These are phyloP conservation scores for Malurus cyaneus DNA, from an alignment of 2,113 vertebrate species.

Conservation along the genomic window DNA sequence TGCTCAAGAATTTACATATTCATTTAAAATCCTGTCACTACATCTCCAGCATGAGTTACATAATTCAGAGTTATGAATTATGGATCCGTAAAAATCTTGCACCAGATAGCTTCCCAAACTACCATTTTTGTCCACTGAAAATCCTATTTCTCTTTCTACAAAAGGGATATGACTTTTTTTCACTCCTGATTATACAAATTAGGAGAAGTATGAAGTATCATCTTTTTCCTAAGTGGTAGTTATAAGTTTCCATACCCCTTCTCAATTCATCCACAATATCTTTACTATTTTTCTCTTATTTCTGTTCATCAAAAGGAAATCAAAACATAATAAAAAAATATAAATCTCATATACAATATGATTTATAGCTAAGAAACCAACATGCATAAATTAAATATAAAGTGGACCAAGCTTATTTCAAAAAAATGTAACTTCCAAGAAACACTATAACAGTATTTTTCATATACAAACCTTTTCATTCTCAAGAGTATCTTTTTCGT, in stretches of 20 bases:
- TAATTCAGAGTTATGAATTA: background rate
- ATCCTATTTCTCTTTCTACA: background rate
- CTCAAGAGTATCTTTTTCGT: background rate
- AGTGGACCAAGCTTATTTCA: background rate
- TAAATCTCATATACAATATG: background rate
- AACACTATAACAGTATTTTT: background rate
- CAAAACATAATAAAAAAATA: background rate
- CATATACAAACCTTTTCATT: background rate
- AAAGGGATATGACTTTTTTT: background rate
- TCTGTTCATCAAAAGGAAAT: background rate
- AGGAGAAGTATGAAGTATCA: background rate
- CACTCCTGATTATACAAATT: background rate
- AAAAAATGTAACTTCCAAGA: background rate
- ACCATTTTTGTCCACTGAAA: background rate
- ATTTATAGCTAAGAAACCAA: background rate
- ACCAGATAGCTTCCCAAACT: background rate
- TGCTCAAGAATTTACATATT: background rate
- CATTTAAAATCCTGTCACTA: background rate
- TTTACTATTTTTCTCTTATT: background rate
- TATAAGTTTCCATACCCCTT: background rate
- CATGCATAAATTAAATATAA: background rate
- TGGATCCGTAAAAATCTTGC: background rate
- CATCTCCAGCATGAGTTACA: background rate
- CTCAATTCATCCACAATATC: background rate
- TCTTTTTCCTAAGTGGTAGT: background rate